Base-by-base conservation (phyloP, 30 jellyfish, hydroid and myxozoan genomes). In the Rhopilema esculentum region DNA sequence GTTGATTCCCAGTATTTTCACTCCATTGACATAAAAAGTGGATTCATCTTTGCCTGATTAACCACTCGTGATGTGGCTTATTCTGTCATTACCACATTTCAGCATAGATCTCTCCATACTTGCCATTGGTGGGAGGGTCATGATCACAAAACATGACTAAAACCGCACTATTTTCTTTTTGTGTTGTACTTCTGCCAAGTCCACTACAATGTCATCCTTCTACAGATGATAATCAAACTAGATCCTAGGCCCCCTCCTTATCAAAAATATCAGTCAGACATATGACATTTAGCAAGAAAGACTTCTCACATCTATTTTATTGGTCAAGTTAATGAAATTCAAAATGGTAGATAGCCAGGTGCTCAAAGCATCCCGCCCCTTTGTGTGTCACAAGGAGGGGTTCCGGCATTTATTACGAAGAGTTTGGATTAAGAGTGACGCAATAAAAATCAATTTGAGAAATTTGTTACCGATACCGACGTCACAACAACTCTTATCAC, bases 331-430 rank as follows among this genome's bases (percentile, higher is more conserved):
- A 84, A 72, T 71, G 63, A 28, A 12, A 84, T 84, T 84, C 92
- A 84, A 84, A 66, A 84, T 84, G 92, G 87, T 69, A 80, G 82
- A 22, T 16, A 23, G 80, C 49, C 92, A 84, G 86, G 86, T 84
- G 92, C 80, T 57, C 64, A 32, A 70, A 73, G 84, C 24, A 32
- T 29, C 9, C 84, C 84, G 84, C 84, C 84, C 69, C 84, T 22
- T 30, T 67, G 84, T 73, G 57, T 40, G 57, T 40, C 57, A 40
- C 12, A 2, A 40, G 57, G 57, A 40, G 57, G 57, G 57, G 57
- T 40, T 40, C 57, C 57, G 6, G 57, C 12, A 12, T 40, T 12
- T 2, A 40, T 2, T 2, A 2, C 12, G 6, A 2, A 2, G 57
- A 2, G 57, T 40, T 40, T 40, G 57, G 12, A 40, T 40, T 12